Evolutionary conservation across 1,140 invertebrate genomes (phyloP), one percentile per base, ranked within the genome.

Genomic region (Penaeus indicus): DNA sequence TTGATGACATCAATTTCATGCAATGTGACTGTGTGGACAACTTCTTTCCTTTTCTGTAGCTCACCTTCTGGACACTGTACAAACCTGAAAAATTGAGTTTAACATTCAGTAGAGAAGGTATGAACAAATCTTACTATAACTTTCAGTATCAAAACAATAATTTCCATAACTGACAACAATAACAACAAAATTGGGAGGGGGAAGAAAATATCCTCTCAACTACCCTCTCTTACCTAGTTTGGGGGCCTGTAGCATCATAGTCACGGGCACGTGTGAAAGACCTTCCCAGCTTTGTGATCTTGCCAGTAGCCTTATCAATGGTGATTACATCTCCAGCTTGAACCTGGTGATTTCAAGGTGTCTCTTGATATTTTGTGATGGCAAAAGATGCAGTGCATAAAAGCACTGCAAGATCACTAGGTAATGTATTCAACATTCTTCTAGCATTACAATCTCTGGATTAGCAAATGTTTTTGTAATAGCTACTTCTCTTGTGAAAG

Each of bases 1-100:
- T 99, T 99, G 92, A 99, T 99, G 1, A 99, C 98, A 93, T 99
- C 99, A 84, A 99, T 97, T 93, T 99, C 99, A 92, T 99, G 99
- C n/a, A 99, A 93, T 0, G 97, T 98, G 0, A 99, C 98, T 0
- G 98, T 99, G 93, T 99, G 99, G 0, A 99, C 97, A 0, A 99
- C 98, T 94, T 99, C 98, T 92, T 99, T 99, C n/a, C 98, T 94
- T 92, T 99, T 99, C 93, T 99, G 98, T 16, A 99, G 93, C 94
- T 99, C 99, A 0, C 99, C 99, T 92, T 99, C 98, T 0, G 99
- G 99, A 93, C 98, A 99, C 90, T 99, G 98, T 0, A 99, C 98
- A 94, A 99, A 99, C 90, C 97, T 91, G 83, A 32, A 67, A 67
- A 25, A 38, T 38, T 18, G 22, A 47, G 78, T 54, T 54, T 16